phyloP scores from a whole-genome alignment of 2,888 invertebrate species.

The Leucania comma region DNA sequence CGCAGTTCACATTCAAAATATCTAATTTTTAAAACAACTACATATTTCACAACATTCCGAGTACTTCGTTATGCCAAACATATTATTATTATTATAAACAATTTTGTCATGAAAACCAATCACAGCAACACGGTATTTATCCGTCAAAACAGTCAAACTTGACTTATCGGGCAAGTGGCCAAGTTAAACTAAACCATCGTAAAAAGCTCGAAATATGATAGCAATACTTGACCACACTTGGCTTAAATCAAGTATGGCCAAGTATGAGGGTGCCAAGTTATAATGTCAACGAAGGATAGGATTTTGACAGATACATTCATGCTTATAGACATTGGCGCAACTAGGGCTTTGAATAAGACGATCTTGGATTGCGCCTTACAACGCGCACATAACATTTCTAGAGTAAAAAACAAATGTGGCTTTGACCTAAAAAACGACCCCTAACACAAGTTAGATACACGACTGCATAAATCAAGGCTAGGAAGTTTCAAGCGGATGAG shows the following conservation, averaged over 20 bases:
- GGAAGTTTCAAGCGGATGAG: slow-evolving; percentile 10
- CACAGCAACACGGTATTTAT: slow-evolving; percentile 53
- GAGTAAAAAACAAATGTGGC: neutral
- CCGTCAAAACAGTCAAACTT: slow-evolving; percentile 42
- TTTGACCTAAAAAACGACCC: slow-evolving; percentile 51
- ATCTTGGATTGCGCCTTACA: slow-evolving; percentile 17
- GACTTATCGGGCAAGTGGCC: slow-evolving; percentile 21
- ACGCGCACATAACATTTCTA: slow-evolving; percentile 15
- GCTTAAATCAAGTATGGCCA: slow-evolving; percentile 35
- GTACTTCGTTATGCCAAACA: slow-evolving; percentile 60
- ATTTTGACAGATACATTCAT: slow-evolving; percentile 53
- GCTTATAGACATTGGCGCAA: slow-evolving; percentile 53
- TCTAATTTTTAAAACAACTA: slow-evolving; percentile 65
- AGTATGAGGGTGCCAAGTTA: slow-evolving; percentile 18
- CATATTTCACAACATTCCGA: slow-evolving; percentile 69
- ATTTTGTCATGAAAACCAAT: slow-evolving; percentile 64
- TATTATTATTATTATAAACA: slow-evolving; percentile 48
- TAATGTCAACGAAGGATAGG: slow-evolving; percentile 11
- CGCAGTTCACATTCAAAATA: slow-evolving; percentile 58
- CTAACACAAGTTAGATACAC: slow-evolving; percentile 44
- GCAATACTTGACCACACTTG: slow-evolving; percentile 43
- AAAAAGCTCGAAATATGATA: slow-evolving; percentile 21
- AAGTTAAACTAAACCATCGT: slow-evolving; percentile 34
- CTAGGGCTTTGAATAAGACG: slow-evolving; percentile 50
- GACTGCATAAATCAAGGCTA: slow-evolving; percentile 24